phyloP scores from a whole-genome alignment of 2,113 vertebrate genomes.

The Eretmochelys imbricata region DNA sequence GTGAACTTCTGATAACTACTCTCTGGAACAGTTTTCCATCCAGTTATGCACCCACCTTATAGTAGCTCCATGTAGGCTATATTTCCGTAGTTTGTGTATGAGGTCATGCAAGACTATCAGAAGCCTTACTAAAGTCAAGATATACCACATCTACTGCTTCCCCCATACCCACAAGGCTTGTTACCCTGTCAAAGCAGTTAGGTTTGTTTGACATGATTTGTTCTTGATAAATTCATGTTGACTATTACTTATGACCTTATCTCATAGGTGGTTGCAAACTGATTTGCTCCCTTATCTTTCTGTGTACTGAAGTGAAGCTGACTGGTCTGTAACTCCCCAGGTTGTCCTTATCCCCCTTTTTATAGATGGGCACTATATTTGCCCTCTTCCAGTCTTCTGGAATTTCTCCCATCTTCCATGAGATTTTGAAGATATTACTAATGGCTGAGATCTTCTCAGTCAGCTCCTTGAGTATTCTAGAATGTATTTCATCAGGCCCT shows the following conservation, averaged over 20 bases:
- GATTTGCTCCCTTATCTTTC: neutral
- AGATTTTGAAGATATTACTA: neutral
- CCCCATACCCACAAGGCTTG: neutral
- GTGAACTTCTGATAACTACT: neutral
- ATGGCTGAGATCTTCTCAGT: neutral
- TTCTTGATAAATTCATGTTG: neutral
- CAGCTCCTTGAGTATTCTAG: neutral
- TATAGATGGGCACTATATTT: neutral
- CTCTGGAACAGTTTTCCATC: neutral
- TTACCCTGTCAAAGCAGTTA: neutral
- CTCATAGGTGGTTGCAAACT: neutral
- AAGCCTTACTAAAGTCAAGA: neutral
- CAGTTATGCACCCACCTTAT: neutral
- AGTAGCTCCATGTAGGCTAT: neutral
- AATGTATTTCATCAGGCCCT: neutral
- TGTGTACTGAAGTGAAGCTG: neutral
- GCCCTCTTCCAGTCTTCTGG: neutral
- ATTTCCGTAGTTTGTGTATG: neutral
- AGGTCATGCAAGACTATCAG: neutral
- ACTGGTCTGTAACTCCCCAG: neutral
- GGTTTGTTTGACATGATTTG: neutral
- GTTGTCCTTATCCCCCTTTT: neutral
- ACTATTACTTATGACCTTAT: neutral
- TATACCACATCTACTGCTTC: neutral
- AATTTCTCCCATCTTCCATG: neutral